Percentiles rank a stretch among this genome's conserved stretches.
Evolutionary conservation across 2,888 invertebrate species (phyloP).

Genomic region (Rhamnusium bicolor): DNA sequence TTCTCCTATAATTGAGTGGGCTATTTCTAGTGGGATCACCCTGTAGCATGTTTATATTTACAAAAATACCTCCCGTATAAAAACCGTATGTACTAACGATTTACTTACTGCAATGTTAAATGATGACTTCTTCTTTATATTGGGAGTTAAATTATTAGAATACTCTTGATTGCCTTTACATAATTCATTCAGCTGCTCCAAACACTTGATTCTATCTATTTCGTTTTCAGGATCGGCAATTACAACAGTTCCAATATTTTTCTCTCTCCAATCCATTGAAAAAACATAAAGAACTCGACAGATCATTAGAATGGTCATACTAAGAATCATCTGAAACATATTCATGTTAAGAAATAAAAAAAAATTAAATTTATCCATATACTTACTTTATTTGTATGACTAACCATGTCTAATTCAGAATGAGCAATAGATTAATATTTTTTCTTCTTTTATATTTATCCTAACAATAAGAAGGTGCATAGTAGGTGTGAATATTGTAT

Average conservation of each 20-base stretch:
- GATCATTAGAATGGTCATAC: neutral
- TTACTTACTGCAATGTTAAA: neutral
- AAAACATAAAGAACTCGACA: neutral
- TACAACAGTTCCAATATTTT: neutral
- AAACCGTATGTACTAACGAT: too few species aligned
- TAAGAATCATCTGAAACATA: constrained; percentile 8
- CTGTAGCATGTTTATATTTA: too few species aligned
- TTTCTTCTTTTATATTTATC: constrained; percentile 29
- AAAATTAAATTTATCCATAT: neutral
- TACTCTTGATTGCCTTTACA: neutral
- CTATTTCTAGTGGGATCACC: too few species aligned
- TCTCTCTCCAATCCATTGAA: constrained; percentile 7
- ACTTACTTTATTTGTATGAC: constrained; percentile 8
- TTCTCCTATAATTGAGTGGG: too few species aligned
- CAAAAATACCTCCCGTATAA: too few species aligned
- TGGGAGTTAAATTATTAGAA: neutral
- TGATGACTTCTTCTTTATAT: constrained; percentile 12
- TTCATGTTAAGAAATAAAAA: neutral
- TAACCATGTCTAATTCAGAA: constrained; percentile 23
- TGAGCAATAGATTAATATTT: constrained; percentile 14
- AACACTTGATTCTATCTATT: neutral
- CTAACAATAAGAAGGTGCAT: constrained; percentile 17
- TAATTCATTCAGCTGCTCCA: neutral
- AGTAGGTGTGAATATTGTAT: constrained; percentile 27
- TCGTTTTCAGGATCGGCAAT: neutral